These are phyloP conservation scores for Parasteatoda tepidariorum DNA, from an alignment of 1,140 invertebrate species.

Conservation along the genomic window DNA sequence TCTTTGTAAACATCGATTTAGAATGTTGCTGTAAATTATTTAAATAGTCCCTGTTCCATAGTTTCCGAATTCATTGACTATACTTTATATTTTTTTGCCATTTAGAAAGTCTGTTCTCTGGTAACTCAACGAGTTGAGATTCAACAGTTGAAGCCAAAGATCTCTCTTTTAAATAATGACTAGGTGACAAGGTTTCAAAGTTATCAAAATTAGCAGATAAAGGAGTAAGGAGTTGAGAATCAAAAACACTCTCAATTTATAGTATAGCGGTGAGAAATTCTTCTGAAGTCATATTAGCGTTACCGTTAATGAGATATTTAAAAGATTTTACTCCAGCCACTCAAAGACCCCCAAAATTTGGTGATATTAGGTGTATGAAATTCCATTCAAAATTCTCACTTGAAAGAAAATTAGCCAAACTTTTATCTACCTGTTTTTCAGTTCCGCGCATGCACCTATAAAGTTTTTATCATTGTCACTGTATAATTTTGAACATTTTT, in stretches of 20 bases:
- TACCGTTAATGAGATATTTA: not conserved
- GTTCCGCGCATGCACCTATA: not conserved
- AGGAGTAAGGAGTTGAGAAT: not conserved
- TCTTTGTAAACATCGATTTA: not conserved
- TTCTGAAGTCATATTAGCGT: not conserved
- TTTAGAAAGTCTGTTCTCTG: not conserved
- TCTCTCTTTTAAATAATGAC: not conserved
- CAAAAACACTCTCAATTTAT: not conserved
- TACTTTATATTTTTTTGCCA: not conserved
- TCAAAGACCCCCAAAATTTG: not conserved
- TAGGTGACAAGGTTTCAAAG: not conserved
- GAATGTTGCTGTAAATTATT: not conserved
- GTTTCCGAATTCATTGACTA: not conserved
- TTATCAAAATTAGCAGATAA: not conserved
- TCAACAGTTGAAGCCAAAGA: not conserved
- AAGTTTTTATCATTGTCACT: not conserved
- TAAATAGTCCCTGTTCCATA: conserved; percentile 3
- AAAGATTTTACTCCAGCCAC: not conserved
- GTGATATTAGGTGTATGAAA: not conserved
- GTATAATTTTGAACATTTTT: not conserved
- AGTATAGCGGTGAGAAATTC: not conserved
- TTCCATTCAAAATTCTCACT: not conserved
- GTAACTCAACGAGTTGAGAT: not conserved
- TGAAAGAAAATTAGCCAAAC: not conserved
- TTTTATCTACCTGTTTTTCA: not conserved